These are phyloP conservation scores for Latrodectus geometricus DNA, from an alignment of 1,140 invertebrate species.

Conservation along the genomic window DNA sequence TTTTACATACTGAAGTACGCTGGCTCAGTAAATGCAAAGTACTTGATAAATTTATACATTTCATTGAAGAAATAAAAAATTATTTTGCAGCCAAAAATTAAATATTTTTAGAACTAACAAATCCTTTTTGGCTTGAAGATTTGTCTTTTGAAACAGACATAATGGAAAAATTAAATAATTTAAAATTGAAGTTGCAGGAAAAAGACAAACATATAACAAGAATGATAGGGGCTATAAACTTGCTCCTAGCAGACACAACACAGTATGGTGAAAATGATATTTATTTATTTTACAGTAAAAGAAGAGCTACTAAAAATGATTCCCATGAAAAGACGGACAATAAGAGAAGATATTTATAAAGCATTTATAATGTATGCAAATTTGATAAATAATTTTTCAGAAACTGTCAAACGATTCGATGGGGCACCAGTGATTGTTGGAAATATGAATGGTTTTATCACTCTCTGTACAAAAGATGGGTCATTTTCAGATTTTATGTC, in stretches of 20 bases:
- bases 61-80: too few relatives aligned
- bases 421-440: not conserved
- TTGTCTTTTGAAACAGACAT: too few relatives aligned
- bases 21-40: too few relatives aligned
- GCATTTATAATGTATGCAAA: constrained; percentile 7
- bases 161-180: too few relatives aligned
- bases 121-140: too few relatives aligned
- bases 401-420: constrained; percentile 3
- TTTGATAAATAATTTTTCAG: not conserved
- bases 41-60: too few relatives aligned
- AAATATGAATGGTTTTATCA: not conserved
- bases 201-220: too few relatives aligned
- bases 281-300: constrained; percentile 12
- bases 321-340: constrained; percentile 14
- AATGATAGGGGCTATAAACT: too few relatives aligned
- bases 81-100: too few relatives aligned
- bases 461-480: constrained; percentile 20
- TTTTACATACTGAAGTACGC: too few relatives aligned
- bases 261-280: constrained; percentile 39
- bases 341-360: constrained; percentile 1
- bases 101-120: too few relatives aligned
- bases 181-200: too few relatives aligned
- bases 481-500: constrained; percentile 34
- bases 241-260: not conserved
- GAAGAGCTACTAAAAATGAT: constrained; percentile 16